Percentiles rank a stretch among this genome's conserved stretches.
Evolutionary conservation across 2,797 vertebrate genomes (phyloP).

Genomic region (Ptychobarbus kaznakovi): DNA sequence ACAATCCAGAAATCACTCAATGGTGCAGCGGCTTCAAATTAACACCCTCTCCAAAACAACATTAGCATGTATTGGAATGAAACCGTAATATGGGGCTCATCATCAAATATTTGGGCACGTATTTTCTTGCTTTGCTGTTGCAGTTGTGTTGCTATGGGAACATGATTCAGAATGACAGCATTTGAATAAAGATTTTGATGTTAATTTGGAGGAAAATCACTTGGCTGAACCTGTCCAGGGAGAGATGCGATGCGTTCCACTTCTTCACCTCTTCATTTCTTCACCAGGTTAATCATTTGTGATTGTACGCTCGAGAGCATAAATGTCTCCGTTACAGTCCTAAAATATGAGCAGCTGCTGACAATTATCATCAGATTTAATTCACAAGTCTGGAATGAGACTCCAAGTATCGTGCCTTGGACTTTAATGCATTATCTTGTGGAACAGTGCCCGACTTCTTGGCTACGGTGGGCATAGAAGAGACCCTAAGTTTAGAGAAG

Average conservation of each 20-base stretch:
- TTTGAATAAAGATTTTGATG: slow-evolving; percentile 47
- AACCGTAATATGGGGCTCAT: slow-evolving; percentile 9
- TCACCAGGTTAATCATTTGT: slow-evolving; percentile 56
- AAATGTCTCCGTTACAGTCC: slow-evolving; percentile 50
- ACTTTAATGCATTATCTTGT: slow-evolving; percentile 70
- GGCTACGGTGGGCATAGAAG: slow-evolving; percentile 76
- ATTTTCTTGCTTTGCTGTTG: slow-evolving; percentile 22
- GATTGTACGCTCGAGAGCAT: slow-evolving; percentile 46
- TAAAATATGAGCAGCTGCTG: slow-evolving; percentile 56
- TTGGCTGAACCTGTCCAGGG: slow-evolving; percentile 39
- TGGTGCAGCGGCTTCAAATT: slow-evolving; percentile 20
- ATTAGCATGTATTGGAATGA: slow-evolving; percentile 11
- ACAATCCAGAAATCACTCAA: slow-evolving; percentile 44
- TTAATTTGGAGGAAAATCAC: slow-evolving; percentile 45
- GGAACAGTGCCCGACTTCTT: slow-evolving; percentile 77
- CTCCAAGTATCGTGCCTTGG: slow-evolving; percentile 62
- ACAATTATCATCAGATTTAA: slow-evolving; percentile 55
- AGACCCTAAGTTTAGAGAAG: slow-evolving; percentile 78
- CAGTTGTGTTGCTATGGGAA: slow-evolving; percentile 11
- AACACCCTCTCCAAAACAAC: slow-evolving; percentile 22
- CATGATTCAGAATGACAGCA: slow-evolving; percentile 5
- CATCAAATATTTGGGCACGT: slow-evolving; percentile 4
- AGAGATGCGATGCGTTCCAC: slow-evolving; percentile 30
- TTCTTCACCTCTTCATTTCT: slow-evolving; percentile 50
- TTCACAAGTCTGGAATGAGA: slow-evolving; percentile 34